Evolutionary conservation across 2,797 vertebrate genomes (phyloP).

Genomic region (Liasis olivaceus): DNA sequence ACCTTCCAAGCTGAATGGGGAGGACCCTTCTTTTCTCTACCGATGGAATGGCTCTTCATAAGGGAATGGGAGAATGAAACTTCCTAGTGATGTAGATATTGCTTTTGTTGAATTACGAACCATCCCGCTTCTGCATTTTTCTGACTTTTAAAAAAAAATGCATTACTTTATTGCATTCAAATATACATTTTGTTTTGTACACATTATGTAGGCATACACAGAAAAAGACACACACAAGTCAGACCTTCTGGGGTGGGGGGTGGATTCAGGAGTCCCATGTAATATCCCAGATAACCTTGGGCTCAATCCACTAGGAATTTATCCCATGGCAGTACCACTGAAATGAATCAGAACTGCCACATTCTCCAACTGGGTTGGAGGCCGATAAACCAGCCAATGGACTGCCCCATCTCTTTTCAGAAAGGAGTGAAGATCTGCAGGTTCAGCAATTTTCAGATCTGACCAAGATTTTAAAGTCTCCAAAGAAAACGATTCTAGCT

Average conservation of each 20-base stretch:
- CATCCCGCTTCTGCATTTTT: neutral
- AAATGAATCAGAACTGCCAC: too few species aligned
- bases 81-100: neutral
- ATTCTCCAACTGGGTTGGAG: neutral
- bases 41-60: neutral
- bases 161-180: neutral
- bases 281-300: too few species aligned
- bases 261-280: neutral
- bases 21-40: neutral
- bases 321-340: neutral
- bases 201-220: neutral
- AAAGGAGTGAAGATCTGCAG: neutral
- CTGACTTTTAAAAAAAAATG: too few species aligned
- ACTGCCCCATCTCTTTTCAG: neutral
- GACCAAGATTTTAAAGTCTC: conserved; percentile 4
- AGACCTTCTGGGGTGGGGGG: neutral
- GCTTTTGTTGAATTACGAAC: neutral
- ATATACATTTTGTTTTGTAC: neutral
- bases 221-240: neutral
- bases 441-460: neutral
- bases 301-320: neutral
- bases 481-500: neutral
- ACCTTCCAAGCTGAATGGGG: neutral
- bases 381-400: neutral
- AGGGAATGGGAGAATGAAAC: neutral